Percentiles rank a stretch among this genome's conserved stretches.
phyloP scores from a whole-genome alignment of 1,140 invertebrate species.

The Callitettix versicolor region DNA sequence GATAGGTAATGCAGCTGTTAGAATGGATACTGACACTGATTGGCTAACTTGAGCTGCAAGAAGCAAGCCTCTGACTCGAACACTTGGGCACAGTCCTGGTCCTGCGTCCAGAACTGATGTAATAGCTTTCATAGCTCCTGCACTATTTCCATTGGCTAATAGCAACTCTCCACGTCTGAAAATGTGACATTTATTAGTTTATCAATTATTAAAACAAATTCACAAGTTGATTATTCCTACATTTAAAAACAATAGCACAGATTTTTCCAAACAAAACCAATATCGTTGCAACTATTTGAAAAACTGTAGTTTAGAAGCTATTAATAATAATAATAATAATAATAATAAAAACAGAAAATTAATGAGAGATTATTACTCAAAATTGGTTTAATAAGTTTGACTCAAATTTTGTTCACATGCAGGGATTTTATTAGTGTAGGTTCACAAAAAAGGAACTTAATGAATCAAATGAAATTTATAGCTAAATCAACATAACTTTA shows the following conservation, averaged over 20 bases:
- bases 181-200: background rate
- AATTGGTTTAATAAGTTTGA: no score
- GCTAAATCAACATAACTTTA: no score
- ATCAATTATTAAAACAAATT: background rate
- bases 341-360: background rate
- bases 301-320: background rate
- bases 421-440: no score
- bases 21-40: conserved; percentile 41
- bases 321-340: background rate
- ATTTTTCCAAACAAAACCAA: no score
- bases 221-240: background rate
- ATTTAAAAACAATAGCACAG: no score
- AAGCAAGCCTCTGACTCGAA: conserved; percentile 55
- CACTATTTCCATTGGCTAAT: conserved; percentile 54
- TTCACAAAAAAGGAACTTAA: no score
- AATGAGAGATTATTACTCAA: no score
- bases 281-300: background rate
- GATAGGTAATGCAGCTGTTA: conserved; percentile 59
- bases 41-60: conserved; percentile 56
- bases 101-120: conserved; percentile 41
- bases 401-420: no score
- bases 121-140: conserved; percentile 44
- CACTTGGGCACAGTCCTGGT: conserved; percentile 40
- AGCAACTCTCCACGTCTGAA: conserved; percentile 44
- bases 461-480: no score